Conservation (phyloP, 2,797 vertebrate genomes). For the Poecile montanus region DNA sequence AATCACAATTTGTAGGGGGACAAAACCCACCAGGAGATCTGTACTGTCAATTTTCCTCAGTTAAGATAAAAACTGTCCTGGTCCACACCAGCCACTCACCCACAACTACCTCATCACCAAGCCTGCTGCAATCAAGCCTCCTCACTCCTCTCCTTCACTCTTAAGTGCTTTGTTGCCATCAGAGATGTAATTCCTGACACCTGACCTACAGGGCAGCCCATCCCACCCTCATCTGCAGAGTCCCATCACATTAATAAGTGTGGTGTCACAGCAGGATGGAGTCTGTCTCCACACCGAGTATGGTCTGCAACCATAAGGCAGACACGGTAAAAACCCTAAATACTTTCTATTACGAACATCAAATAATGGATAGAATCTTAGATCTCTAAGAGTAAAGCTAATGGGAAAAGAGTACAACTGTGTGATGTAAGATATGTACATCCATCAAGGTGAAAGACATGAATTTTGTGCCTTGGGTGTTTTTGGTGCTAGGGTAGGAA, state of each 20-base stretch:
- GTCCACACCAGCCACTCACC: neutral
- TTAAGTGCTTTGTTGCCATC: neutral
- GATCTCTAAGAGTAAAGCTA: neutral
- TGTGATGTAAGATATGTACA: neutral
- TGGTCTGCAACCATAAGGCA: neutral
- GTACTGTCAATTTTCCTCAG: fast-evolving
- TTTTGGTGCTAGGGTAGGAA: neutral
- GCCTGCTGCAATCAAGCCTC: fast-evolving
- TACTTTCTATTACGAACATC: neutral
- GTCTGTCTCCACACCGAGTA: fast-evolving
- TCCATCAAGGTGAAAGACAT: neutral
- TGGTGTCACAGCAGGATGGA: fast-evolving
- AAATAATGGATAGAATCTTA: neutral
- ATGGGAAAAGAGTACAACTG: neutral
- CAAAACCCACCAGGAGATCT: neutral
- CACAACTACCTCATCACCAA: fast-evolving
- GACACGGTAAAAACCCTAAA: neutral
- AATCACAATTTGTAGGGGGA: fast-evolving
- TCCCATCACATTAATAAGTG: fast-evolving
- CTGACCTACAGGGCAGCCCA: neutral
- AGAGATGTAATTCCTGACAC: neutral
- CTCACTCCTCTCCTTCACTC: fast-evolving
- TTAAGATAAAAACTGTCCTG: fast-evolving
- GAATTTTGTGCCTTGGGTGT: neutral
- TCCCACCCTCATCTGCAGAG: neutral